Evolutionary conservation across 2,888 invertebrate genomes (phyloP).

Genomic region (Onchidella celtica): DNA sequence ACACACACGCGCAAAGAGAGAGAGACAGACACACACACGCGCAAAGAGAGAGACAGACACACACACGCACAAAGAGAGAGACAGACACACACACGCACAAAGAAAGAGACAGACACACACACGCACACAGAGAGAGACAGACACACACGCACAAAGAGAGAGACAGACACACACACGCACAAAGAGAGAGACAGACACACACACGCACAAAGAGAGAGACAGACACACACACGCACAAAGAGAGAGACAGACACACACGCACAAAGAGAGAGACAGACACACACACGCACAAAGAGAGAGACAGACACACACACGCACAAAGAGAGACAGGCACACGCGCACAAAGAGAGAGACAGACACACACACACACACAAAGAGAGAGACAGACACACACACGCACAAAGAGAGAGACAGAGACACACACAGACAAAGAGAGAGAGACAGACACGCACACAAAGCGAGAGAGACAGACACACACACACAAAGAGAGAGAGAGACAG

Average conservation of each 20-base stretch:
- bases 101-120: slow-evolving; percentile 1
- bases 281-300: background rate
- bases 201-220: slow-evolving; percentile 22
- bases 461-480: too few relatives aligned
- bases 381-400: slow-evolving; percentile 2
- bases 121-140: background rate
- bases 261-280: slow-evolving; percentile 19
- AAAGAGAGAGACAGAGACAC: too few relatives aligned
- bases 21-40: too few relatives aligned
- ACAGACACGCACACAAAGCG: too few relatives aligned
- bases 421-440: too few relatives aligned
- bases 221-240: background rate
- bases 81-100: slow-evolving; percentile 32
- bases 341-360: background rate
- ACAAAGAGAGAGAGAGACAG: too few relatives aligned
- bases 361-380: background rate
- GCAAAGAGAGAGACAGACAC: too few relatives aligned
- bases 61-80: too few relatives aligned
- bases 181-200: slow-evolving; percentile 32
- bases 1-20: too few relatives aligned
- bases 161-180: slow-evolving; percentile 25
- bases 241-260: slow-evolving; percentile 22
- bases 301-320: background rate
- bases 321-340: background rate
- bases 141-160: slow-evolving; percentile 29